Percentiles rank a stretch among this genome's conserved stretches.
Conservation (phyloP, 2,888 invertebrate species). For the Brenthis daphne region DNA sequence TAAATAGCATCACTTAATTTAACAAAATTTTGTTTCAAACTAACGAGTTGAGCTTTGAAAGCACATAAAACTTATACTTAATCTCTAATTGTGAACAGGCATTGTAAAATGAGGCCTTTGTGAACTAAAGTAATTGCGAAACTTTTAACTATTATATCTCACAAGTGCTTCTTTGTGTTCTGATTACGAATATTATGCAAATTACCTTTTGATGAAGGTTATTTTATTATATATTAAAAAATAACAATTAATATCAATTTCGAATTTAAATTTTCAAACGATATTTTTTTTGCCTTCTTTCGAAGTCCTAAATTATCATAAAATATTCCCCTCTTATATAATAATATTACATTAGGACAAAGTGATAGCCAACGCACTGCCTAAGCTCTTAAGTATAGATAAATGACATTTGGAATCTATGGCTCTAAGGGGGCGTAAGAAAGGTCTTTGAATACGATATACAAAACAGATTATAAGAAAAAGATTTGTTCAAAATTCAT, state of each 20-base stretch:
- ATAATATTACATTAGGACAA: too few relatives aligned
- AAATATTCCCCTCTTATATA: too few relatives aligned
- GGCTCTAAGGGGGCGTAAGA: too few relatives aligned
- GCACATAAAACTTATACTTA: conserved; percentile 17
- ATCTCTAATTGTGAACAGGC: conserved; percentile 16
- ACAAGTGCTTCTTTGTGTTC: conserved; percentile 21
- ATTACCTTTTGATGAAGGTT: conserved; percentile 1
- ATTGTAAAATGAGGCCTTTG: conserved; percentile 27
- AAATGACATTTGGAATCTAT: too few relatives aligned
- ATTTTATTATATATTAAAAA: background rate
- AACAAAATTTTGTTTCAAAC: background rate
- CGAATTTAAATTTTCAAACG: background rate
- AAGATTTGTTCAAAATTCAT: too few relatives aligned
- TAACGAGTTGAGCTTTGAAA: conserved; percentile 13
- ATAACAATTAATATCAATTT: background rate
- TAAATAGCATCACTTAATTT: background rate
- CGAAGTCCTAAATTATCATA: too few relatives aligned
- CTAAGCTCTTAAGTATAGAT: too few relatives aligned
- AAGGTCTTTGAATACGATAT: too few relatives aligned
- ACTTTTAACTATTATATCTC: conserved; percentile 25
- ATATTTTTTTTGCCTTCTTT: background rate
- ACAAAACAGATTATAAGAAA: too few relatives aligned
- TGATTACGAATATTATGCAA: conserved; percentile 22
- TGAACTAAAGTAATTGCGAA: conserved; percentile 28
- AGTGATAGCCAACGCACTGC: too few relatives aligned